phyloP scores from a whole-genome alignment of 2,113 vertebrate genomes.

The Stomatorhinus ivindoensis region DNA sequence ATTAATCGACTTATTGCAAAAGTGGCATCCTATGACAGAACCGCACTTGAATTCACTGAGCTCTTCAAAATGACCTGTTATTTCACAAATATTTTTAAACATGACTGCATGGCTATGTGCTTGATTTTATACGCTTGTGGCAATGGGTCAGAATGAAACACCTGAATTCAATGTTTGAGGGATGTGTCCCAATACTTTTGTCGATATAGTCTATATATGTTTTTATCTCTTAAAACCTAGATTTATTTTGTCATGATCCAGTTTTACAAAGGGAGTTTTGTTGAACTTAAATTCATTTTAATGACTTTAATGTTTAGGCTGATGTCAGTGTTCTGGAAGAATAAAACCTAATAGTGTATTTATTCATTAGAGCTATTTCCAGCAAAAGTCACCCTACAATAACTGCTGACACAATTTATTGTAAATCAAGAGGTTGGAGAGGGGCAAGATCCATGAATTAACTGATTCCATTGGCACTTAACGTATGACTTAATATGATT shows the following conservation, averaged over 20 bases:
- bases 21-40: background rate
- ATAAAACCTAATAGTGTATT: background rate
- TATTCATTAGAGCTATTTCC: background rate
- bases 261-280: background rate
- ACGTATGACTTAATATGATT: constrained; percentile 70
- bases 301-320: background rate
- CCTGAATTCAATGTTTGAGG: background rate
- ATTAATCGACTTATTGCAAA: background rate
- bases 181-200: background rate
- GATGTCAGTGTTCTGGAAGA: background rate
- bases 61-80: background rate
- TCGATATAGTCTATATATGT: background rate
- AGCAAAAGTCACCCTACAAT: constrained; percentile 53
- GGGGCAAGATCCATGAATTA: constrained; percentile 51
- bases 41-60: background rate
- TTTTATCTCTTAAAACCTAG: background rate
- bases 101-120: background rate
- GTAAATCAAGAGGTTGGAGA: constrained; percentile 46
- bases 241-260: background rate
- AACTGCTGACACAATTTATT: constrained; percentile 65
- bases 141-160: background rate
- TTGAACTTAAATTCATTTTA: background rate
- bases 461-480: constrained; percentile 60
- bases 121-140: background rate
- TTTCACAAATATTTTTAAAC: background rate